phyloP scores from a whole-genome alignment of 37 sponge, comb jelly and placozoan species.

The Tethya wilhelma region DNA sequence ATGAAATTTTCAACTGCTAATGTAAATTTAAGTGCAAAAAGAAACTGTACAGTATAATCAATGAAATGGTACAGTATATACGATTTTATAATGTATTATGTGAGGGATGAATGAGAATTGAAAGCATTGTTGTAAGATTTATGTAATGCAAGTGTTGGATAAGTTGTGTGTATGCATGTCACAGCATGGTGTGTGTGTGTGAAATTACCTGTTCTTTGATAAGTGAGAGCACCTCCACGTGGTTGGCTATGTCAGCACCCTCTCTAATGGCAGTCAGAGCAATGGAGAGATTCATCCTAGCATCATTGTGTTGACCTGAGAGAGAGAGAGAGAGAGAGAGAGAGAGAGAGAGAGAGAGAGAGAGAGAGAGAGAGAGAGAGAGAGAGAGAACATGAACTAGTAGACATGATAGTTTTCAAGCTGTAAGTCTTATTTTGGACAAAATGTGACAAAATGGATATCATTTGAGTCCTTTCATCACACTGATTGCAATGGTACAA shows the following conservation, averaged over 20 bases:
- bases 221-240: slow-evolving; percentile 77
- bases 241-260: slow-evolving; percentile 90
- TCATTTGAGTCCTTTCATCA: too few relatives aligned
- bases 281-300: slow-evolving; percentile 94
- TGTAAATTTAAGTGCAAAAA: too few relatives aligned
- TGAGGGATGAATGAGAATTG: too few relatives aligned
- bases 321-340: background rate
- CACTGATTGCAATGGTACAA: too few relatives aligned
- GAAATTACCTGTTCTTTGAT: slow-evolving; percentile 53
- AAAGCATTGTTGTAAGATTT: too few relatives aligned
- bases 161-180: background rate
- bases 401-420: background rate
- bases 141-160: background rate
- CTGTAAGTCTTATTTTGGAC: slow-evolving; percentile 5
- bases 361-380: slow-evolving; percentile 5
- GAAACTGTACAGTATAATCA: too few relatives aligned
- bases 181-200: background rate
- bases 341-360: slow-evolving; percentile 5
- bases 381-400: background rate
- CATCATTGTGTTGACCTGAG: slow-evolving; percentile 96
- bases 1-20: too few relatives aligned
- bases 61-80: too few relatives aligned
- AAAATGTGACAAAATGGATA: too few relatives aligned
- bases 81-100: too few relatives aligned
- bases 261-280: slow-evolving; percentile 93